phyloP scores from a whole-genome alignment of 2,113 vertebrate genomes.

The Geococcyx californianus region DNA sequence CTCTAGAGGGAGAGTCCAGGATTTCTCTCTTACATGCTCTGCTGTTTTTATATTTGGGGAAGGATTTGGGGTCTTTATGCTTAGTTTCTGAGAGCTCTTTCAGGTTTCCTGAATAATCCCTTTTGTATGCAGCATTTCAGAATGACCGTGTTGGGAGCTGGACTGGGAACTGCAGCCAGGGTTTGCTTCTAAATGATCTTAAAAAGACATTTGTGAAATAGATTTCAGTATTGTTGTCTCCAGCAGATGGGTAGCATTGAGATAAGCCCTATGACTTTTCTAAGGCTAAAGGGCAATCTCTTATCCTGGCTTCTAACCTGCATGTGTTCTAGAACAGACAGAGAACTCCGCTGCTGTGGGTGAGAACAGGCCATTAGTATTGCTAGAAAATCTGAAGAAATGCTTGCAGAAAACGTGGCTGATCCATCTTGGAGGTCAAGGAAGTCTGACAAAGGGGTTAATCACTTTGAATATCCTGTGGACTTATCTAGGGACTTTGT shows the following conservation, averaged over 20 bases:
- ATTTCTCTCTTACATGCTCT: background rate
- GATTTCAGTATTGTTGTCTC: background rate
- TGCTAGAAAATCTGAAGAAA: background rate
- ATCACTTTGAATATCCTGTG: background rate
- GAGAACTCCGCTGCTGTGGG: background rate
- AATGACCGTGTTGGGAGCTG: background rate
- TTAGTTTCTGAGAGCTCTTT: background rate
- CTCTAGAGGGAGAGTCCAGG: background rate
- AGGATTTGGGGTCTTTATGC: background rate
- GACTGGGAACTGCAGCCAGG: background rate
- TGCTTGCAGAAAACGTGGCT: background rate
- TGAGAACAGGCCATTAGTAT: background rate
- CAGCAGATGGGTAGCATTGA: background rate
- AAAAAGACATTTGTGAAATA: background rate
- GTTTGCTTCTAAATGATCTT: background rate
- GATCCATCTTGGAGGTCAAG: background rate
- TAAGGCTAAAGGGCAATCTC: background rate
- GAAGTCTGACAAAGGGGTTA: background rate
- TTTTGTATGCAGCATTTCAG: background rate
- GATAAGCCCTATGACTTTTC: rapidly evolving
- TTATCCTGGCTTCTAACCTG: background rate
- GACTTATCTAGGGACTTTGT: background rate
- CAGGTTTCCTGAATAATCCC: background rate
- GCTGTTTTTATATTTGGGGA: background rate
- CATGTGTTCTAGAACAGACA: rapidly evolving